A percentile compares a stretch with the other conserved stretches of the same genome.
These are phyloP conservation scores for Chloropsis hardwickii DNA, from an alignment of 2,113 vertebrate genomes.

Conservation along the genomic window DNA sequence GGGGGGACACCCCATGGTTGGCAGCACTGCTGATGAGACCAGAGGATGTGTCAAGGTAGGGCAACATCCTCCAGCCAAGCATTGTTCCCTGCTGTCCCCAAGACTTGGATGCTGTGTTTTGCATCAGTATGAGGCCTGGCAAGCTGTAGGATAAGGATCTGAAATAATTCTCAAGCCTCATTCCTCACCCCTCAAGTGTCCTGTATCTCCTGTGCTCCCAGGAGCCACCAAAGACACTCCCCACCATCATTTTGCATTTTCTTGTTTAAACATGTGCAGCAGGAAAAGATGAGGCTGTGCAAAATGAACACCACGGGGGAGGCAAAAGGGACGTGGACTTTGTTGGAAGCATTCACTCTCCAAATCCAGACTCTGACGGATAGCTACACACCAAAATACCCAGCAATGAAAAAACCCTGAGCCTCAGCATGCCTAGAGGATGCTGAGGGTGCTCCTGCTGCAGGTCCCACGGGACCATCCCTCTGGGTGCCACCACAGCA, in stretches of 20 bases:
- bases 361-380: neutral
- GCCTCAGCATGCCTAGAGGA: neutral
- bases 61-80: neutral
- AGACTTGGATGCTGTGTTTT: neutral
- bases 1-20: rapidly evolving
- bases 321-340: neutral
- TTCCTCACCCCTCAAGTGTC: rapidly evolving
- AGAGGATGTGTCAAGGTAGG: neutral
- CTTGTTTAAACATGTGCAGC: neutral
- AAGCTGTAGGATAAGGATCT: neutral
- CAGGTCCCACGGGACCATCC: neutral
- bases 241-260: neutral
- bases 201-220: neutral
- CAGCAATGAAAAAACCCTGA: neutral
- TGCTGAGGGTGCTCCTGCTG: neutral
- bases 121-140: rapidly evolving
- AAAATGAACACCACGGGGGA: rapidly evolving
- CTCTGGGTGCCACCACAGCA: neutral
- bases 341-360: neutral
- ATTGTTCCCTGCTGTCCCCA: neutral
- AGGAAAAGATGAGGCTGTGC: neutral
- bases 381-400: neutral
- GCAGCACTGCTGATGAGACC: neutral
- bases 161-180: neutral
- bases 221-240: neutral